Conservation (phyloP, 2,888 invertebrate genomes). For the Hypolimnas misippus region DNA sequence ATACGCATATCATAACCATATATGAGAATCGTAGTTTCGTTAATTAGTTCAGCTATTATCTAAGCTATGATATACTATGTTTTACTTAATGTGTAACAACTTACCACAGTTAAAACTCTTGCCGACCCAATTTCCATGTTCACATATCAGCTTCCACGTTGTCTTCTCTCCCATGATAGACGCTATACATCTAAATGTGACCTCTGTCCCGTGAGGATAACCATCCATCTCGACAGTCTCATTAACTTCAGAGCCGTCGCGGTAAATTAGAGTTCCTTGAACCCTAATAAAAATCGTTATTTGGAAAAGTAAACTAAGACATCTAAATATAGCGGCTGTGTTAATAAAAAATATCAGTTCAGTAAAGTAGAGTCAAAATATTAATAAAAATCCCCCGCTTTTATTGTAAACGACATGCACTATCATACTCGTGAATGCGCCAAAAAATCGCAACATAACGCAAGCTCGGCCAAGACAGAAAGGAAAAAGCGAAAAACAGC, state of each 20-base stretch:
- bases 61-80: not conserved
- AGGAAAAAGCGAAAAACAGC: constrained; percentile 71
- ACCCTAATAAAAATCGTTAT: constrained; percentile 74
- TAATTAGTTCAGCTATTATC: not conserved
- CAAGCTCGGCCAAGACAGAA: constrained; percentile 78
- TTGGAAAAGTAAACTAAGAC: constrained; percentile 38
- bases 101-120: constrained; percentile 91
- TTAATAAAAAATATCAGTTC: constrained; percentile 32
- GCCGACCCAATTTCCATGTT: constrained; percentile 93
- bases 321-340: constrained; percentile 11
- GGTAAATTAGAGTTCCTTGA: constrained; percentile 90
- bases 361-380: constrained; percentile 38
- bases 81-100: constrained; percentile 42
- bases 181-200: constrained; percentile 92
- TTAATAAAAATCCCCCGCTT: constrained; percentile 34
- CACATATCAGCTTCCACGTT: constrained; percentile 93
- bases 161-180: constrained; percentile 92
- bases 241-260: constrained; percentile 88
- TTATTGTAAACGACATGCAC: constrained; percentile 62
- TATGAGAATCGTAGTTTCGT: not conserved
- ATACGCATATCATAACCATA: too few species aligned
- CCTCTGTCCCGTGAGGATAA: constrained; percentile 92
- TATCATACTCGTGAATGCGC: constrained; percentile 55
- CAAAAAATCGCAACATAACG: constrained; percentile 68
- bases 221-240: constrained; percentile 86